phyloP scores from a whole-genome alignment of 2,888 invertebrate species.

The Brachyopa scutellaris region DNA sequence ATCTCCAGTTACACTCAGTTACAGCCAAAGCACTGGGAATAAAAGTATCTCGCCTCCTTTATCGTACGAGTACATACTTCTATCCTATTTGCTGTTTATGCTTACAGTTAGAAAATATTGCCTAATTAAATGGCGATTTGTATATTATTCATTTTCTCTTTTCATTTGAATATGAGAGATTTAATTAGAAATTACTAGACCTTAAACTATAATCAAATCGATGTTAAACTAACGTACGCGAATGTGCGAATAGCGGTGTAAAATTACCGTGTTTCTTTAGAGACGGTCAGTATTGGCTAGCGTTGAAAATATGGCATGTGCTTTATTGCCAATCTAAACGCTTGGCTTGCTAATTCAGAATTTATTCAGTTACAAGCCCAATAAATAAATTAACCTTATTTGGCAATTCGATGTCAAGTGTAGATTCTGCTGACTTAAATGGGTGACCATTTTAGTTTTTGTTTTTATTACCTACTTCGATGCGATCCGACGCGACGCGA shows the following conservation, averaged over 20 bases:
- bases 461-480: slow-evolving; percentile 45
- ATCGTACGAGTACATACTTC: no score
- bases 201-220: slow-evolving; percentile 36
- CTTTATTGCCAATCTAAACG: neutral
- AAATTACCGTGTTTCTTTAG: neutral
- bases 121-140: slow-evolving; percentile 2
- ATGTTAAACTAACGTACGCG: slow-evolving; percentile 17
- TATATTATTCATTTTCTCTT: slow-evolving; percentile 26
- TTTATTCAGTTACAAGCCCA: slow-evolving; percentile 18
- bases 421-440: slow-evolving; percentile 56
- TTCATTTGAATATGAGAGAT: neutral
- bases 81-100: no score
- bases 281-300: neutral
- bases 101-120: slow-evolving; percentile 6
- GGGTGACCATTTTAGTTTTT: slow-evolving; percentile 40
- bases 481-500: no score
- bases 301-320: neutral
- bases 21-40: neutral
- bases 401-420: slow-evolving; percentile 50
- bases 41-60: neutral
- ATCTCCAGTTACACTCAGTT: neutral
- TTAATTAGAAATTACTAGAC: slow-evolving; percentile 50
- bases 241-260: neutral
- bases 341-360: neutral
- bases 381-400: slow-evolving; percentile 70